phyloP scores from a whole-genome alignment of 2,888 invertebrate species.

The Apamea epomidion region DNA sequence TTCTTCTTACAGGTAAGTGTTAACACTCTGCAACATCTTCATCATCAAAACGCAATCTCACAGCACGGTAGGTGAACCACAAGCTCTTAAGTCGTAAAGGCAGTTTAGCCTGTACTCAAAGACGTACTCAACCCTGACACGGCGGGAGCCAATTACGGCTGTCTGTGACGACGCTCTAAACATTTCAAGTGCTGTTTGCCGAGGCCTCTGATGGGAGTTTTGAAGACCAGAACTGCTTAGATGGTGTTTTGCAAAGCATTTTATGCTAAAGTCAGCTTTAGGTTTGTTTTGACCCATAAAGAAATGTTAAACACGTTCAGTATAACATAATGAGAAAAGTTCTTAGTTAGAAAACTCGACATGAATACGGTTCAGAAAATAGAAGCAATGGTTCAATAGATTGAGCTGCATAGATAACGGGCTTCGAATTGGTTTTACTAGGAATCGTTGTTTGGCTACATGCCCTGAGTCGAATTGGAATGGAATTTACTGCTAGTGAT shows the following conservation, averaged over 20 bases:
- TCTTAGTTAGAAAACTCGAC: constrained; percentile 4
- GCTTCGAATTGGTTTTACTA: constrained; percentile 26
- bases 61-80: constrained; percentile 45
- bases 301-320: not conserved
- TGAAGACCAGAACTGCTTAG: constrained; percentile 30
- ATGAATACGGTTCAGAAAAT: not conserved
- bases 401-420: constrained; percentile 38
- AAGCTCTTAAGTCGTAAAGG: constrained; percentile 19
- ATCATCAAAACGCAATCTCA: constrained; percentile 27
- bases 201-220: constrained; percentile 25
- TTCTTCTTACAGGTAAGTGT: constrained; percentile 67
- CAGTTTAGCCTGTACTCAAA: constrained; percentile 50
- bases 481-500: constrained; percentile 41
- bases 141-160: constrained; percentile 48
- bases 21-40: constrained; percentile 4
- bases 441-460: constrained; percentile 36
- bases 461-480: constrained; percentile 20
- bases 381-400: constrained; percentile 4
- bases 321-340: constrained; percentile 13
- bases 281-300: constrained; percentile 29
- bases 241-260: constrained; percentile 34
- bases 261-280: constrained; percentile 9
- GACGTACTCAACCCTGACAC: constrained; percentile 42
- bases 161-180: constrained; percentile 47
- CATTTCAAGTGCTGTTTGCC: constrained; percentile 39